These are phyloP conservation scores for Cacatua alba DNA, from an alignment of 2,113 vertebrate genomes.

Conservation along the genomic window DNA sequence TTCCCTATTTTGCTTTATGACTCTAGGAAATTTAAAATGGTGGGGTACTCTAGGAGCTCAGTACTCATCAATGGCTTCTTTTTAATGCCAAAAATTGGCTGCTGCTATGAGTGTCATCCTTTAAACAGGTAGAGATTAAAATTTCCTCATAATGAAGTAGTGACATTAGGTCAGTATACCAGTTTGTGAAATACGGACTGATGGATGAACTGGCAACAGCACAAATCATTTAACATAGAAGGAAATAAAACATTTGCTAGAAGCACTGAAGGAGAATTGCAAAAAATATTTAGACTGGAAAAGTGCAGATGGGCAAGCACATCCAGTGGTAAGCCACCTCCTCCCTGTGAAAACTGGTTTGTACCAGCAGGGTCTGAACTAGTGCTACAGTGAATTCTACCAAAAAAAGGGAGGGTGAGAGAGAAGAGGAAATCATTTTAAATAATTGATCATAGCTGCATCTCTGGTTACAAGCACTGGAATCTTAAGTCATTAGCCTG, in stretches of 20 bases:
- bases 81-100: neutral
- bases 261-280: neutral
- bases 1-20: neutral
- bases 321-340: constrained; percentile 26
- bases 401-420: neutral
- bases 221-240: neutral
- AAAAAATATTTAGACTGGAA: constrained; percentile 39
- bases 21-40: neutral
- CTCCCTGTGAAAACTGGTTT: constrained; percentile 56
- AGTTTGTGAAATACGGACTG: neutral
- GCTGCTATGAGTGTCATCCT: neutral
- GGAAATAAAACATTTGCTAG: constrained; percentile 56
- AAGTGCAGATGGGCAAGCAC: constrained; percentile 38
- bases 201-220: neutral
- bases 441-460: constrained; percentile 43
- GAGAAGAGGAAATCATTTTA: neutral
- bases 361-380: constrained; percentile 50
- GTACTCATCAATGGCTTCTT: neutral
- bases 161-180: neutral
- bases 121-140: neutral
- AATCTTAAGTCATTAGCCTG: constrained; percentile 48
- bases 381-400: constrained; percentile 29
- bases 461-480: constrained; percentile 18
- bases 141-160: neutral
- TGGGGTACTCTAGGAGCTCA: neutral